Conservation (phyloP, 2,113 vertebrate genomes). For the Onychorhynchus coronatus region DNA sequence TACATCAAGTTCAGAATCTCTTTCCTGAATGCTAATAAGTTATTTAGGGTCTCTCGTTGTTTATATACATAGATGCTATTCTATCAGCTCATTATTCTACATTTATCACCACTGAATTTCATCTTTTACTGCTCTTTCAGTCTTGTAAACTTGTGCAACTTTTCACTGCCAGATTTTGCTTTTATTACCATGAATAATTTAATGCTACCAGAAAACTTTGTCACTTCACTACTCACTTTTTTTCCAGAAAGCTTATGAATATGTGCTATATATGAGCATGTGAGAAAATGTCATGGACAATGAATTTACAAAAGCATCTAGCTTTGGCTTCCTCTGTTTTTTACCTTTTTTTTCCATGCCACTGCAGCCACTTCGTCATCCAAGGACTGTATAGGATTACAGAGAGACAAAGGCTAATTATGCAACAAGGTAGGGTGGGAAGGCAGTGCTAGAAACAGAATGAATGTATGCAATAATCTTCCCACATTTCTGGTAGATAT, state of each 20-base stretch:
- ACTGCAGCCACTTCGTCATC: not conserved
- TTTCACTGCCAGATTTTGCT: not conserved
- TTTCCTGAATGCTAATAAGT: not conserved
- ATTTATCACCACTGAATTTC: not conserved
- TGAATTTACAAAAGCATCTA: not conserved
- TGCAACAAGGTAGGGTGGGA: not conserved
- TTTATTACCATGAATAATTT: constrained; percentile 11
- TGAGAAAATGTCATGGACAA: not conserved
- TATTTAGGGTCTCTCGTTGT: not conserved
- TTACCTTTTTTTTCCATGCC: not conserved
- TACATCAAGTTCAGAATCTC: not conserved
- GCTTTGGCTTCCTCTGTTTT: not conserved
- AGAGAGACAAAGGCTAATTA: not conserved
- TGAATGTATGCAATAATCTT: not conserved
- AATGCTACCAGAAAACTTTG: not conserved
- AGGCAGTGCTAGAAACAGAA: not conserved
- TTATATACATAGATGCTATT: not conserved
- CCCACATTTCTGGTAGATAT: not conserved
- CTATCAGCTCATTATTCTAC: not conserved
- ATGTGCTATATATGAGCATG: not conserved
- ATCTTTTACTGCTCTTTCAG: not conserved
- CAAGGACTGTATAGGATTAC: not conserved
- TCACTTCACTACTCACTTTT: not conserved
- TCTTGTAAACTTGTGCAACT: not conserved
- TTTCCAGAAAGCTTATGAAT: not conserved